Evolutionary conservation across 2,797 vertebrate genomes (phyloP), one percentile per base, ranked within the genome.

Genomic region (Momotus momota): DNA sequence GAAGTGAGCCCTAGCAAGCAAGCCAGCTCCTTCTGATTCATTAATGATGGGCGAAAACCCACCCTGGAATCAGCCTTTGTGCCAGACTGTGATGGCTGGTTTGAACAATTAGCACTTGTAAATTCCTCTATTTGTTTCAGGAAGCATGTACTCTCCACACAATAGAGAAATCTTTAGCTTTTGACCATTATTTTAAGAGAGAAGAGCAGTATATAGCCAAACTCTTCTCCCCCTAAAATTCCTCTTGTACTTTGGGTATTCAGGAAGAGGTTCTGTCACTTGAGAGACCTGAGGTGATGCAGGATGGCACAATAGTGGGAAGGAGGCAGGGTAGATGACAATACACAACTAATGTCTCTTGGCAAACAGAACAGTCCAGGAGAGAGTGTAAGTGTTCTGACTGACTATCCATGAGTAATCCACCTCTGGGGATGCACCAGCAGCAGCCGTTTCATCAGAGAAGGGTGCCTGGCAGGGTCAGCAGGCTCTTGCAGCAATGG

Each of bases 1-100:
- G 91, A 94, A 84, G 81, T 79, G 54, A 94, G 90, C 65, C 75
- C 55, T 26, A 93, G 65, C 86, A 93, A 95, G 82, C 71, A 84
- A 67, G 78, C 79, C n/a, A 81, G 23, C 43, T 93, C 81, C 46
- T 69, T 84, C 55, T 93, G 73, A 95, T 84, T 95, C 71, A 88
- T 67, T 66, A 79, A 86, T 58, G 70, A 95, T 5, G 10, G 70
- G 60, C 45, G 85, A 88, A 84, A 88, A 91, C 41, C 12, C 55
- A 77, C 57, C 16, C 80, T 79, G 80, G 83, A 94, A 67, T 4
- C 73, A 46, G 77, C 60, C 45, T 81, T 61, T 29, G 54, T 2
- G 3, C 10, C 31, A 61, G 81, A 65, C 46, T 64, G 90, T 17
- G 33, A 52, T 2, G 58, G 26, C 55, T 95, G 62, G 14, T 94